Evolutionary conservation across 2,888 invertebrate genomes (phyloP), one percentile per base, ranked within the genome.

Genomic region (Aphodius sticticus): DNA sequence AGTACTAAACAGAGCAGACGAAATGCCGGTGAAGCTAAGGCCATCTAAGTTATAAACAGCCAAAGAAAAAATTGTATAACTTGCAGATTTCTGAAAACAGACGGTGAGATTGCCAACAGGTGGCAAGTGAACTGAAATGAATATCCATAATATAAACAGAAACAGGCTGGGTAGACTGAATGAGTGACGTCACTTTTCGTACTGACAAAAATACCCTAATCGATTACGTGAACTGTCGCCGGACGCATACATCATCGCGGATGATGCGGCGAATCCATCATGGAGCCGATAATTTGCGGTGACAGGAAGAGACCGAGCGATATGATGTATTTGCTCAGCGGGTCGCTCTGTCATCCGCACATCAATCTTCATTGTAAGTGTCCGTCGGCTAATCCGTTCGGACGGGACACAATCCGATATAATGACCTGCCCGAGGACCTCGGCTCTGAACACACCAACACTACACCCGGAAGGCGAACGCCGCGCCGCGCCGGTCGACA

Each of bases 341-440:
- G 16, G 70, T 70, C 70, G 71, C 71, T n/a, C 74, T 37, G 74
- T 74, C 74, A 74, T 74, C 37, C n/a, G 36, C 74, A 74, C 37
- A 74, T 74, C 74, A 74, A 74, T 74, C 74, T 74, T 74, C 74
- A 74, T 74, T 74, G 74, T 74, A 74, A 74, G 74, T 74, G 74
- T 74, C 74, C 74, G 35, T 36, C 74, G 36, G 74, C 37, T 36
- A 74, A 36, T 37, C 74, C n/a, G 35, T 37, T 37, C 35, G 71
- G 74, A 37, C 74, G 74, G 37, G 35, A 74, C 74, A 74, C 74
- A 74, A 74, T 74, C 74, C 74, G 74, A 74, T 74, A 74, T 74
- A 74, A 74, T 74, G 74, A 74, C 74, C 74, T n/a, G 53, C 7
- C 53, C 53, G 53, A 53, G 53, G 53, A 53, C 53, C 9, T 12